These are phyloP conservation scores for Elachura formosa DNA, from an alignment of 2,113 vertebrate species.

Conservation along the genomic window DNA sequence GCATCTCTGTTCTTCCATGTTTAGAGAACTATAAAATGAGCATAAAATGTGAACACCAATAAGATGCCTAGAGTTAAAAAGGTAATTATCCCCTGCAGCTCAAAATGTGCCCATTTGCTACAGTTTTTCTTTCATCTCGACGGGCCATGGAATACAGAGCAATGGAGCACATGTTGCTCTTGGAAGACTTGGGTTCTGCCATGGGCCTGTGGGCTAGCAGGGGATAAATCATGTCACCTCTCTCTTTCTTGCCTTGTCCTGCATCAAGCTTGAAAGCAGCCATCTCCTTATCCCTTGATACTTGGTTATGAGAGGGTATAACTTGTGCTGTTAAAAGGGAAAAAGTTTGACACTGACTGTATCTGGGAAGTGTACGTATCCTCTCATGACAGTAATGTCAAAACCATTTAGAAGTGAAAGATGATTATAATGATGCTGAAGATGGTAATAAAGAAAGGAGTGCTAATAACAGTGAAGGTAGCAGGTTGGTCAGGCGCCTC, in stretches of 20 bases:
- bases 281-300: not conserved
- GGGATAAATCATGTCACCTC: not conserved
- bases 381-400: not conserved
- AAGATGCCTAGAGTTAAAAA: not conserved
- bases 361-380: not conserved
- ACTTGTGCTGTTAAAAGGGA: not conserved
- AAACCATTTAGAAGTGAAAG: not conserved
- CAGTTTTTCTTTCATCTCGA: not conserved
- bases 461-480: not conserved
- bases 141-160: not conserved
- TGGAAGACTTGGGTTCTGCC: not conserved
- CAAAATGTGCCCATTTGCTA: not conserved
- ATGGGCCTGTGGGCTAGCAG: accelerated
- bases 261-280: not conserved
- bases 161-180: not conserved
- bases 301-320: not conserved
- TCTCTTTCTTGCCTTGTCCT: not conserved
- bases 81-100: not conserved
- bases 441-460: not conserved
- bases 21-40: not conserved
- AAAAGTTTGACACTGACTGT: not conserved
- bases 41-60: not conserved
- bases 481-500: not conserved
- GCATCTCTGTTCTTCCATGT: not conserved
- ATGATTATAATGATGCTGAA: not conserved